Conservation (phyloP, 2,797 vertebrate genomes). For the Cyclura pinguis region DNA sequence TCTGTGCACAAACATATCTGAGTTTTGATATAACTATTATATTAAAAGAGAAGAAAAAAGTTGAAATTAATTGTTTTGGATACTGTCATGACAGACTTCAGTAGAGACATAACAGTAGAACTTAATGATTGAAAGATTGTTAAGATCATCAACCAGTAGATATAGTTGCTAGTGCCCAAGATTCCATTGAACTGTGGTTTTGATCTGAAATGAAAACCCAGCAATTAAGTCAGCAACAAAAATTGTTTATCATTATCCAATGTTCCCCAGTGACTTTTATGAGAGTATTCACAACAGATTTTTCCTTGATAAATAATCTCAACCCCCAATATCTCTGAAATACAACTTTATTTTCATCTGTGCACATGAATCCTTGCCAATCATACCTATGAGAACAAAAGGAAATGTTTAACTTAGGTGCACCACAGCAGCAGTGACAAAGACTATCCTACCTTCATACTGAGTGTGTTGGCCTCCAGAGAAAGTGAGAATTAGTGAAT, state of each 20-base stretch:
- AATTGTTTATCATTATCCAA: not conserved
- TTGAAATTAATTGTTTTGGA: not conserved
- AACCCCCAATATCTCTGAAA: not conserved
- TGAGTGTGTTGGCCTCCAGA: not conserved
- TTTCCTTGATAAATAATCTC: not conserved
- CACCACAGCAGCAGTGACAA: too few relatives aligned
- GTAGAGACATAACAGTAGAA: not conserved
- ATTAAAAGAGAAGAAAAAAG: not conserved
- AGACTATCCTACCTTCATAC: not conserved
- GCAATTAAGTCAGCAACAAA: not conserved
- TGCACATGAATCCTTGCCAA: not conserved
- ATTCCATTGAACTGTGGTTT: not conserved
- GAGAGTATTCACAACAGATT: not conserved
- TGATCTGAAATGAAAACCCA: not conserved
- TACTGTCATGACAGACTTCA: not conserved
- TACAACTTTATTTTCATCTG: not conserved
- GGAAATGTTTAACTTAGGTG: not conserved
- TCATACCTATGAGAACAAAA: not conserved
- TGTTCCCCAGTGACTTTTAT: not conserved
- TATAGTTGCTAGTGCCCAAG: not conserved
- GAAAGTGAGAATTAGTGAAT: not conserved
- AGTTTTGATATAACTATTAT: not conserved
- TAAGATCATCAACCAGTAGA: not conserved
- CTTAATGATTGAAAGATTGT: not conserved
- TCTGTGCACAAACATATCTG: not conserved